These are phyloP conservation scores for Diachasma alloeum DNA, from an alignment of 1,140 invertebrate genomes.

Conservation along the genomic window DNA sequence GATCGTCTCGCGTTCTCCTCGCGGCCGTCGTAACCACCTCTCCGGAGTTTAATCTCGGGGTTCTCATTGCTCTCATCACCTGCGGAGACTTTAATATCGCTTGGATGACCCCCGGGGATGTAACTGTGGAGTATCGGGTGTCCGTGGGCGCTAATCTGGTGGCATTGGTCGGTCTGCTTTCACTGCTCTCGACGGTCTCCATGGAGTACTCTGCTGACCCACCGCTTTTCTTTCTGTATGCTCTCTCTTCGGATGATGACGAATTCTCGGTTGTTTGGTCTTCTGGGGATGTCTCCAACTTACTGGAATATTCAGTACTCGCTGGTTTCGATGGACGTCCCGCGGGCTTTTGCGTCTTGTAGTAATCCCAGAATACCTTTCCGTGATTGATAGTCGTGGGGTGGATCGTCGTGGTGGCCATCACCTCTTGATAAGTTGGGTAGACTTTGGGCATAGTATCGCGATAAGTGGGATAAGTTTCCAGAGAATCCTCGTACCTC, in stretches of 20 bases:
- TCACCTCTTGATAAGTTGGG: background rate
- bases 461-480: too few species aligned
- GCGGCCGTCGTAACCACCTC: background rate
- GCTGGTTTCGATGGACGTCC: background rate
- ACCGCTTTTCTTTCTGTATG: background rate
- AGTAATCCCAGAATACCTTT: conserved; percentile 49
- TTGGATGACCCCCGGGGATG: background rate
- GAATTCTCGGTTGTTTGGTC: background rate
- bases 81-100: background rate
- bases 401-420: background rate
- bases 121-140: background rate
- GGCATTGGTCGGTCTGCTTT: background rate
- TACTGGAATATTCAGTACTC: background rate
- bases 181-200: background rate
- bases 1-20: background rate
- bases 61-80: background rate
- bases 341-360: conserved; percentile 35
- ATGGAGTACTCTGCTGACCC: background rate
- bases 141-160: background rate
- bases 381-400: conserved; percentile 34
- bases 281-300: background rate
- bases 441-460: background rate
- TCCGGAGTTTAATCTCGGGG: background rate
- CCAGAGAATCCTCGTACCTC: too few species aligned
- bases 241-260: background rate